phyloP scores from a whole-genome alignment of 1,140 invertebrate species.

The Drosophila nikananu region DNA sequence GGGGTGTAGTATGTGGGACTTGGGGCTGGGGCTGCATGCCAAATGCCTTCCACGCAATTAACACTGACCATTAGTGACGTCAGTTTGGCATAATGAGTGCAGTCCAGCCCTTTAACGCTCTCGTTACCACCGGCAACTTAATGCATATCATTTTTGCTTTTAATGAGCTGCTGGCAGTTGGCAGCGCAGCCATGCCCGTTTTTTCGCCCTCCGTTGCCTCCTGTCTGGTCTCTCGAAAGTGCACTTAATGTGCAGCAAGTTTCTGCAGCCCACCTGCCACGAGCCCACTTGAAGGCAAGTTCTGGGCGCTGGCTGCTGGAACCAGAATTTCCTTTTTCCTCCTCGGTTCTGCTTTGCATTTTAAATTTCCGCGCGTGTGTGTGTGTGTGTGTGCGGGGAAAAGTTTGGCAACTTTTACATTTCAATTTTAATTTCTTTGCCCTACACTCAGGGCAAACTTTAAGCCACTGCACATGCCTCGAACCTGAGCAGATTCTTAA shows the following conservation, averaged over 20 bases:
- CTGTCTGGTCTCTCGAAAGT: conserved; percentile 48
- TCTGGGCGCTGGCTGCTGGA: conserved; percentile 11
- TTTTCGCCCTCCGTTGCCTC: conserved; percentile 1
- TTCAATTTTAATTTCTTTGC: conserved; percentile 81
- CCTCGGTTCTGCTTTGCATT: conserved; percentile 66
- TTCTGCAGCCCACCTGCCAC: conserved; percentile 69
- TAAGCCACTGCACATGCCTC: conserved; percentile 49
- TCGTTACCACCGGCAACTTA: conserved; percentile 70
- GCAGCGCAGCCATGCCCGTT: conserved; percentile 15
- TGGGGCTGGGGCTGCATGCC: conserved; percentile 20
- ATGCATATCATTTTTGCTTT: conserved; percentile 82
- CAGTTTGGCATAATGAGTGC: conserved; percentile 76
- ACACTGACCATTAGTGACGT: conserved; percentile 78
- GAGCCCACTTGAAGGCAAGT: conserved; percentile 71
- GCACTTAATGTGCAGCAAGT: conserved; percentile 78
- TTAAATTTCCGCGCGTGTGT: conserved; percentile 59
- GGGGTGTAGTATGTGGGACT: neutral
- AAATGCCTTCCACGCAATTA: conserved; percentile 79
- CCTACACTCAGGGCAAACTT: conserved; percentile 63
- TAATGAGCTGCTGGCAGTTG: conserved; percentile 77
- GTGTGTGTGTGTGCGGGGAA: conserved; percentile 10
- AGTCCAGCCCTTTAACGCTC: conserved; percentile 51
- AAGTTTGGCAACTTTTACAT: conserved; percentile 80
- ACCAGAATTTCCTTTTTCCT: conserved; percentile 25
- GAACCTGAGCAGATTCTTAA: conserved; percentile 68